Evolutionary conservation across 2,113 vertebrate species (phyloP).

Genomic region (Miniopterus natalensis): DNA sequence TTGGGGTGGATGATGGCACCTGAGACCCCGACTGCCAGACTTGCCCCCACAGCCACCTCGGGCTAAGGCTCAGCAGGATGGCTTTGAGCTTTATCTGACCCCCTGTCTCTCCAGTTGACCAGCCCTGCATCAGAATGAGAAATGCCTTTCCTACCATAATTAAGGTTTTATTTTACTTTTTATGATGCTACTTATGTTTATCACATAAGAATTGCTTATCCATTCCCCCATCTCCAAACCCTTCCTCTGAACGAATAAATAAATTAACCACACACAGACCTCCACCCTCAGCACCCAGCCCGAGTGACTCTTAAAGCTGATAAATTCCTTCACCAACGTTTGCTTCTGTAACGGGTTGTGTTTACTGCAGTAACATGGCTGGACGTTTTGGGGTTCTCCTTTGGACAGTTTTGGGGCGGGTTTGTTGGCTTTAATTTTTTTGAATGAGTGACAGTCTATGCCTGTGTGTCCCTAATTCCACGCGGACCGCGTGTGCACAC

Average conservation of each 20-base stretch:
- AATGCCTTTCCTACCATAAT: not conserved
- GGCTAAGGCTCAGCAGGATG: not conserved
- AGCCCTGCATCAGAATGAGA: not conserved
- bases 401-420: not conserved
- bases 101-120: not conserved
- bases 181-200: not conserved
- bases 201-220: not conserved
- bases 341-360: not conserved
- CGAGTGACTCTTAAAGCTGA: not conserved
- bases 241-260: not conserved
- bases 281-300: not conserved
- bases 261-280: not conserved
- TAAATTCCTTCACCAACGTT: not conserved
- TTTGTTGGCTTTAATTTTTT: not conserved
- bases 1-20: not conserved
- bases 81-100: not conserved
- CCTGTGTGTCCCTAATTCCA: not conserved
- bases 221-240: not conserved
- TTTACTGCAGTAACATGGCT: not conserved
- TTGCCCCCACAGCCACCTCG: not conserved
- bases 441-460: not conserved
- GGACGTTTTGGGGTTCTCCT: not conserved
- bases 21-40: not conserved
- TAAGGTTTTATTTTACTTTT: slow-evolving; percentile 16
- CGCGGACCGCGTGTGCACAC: not conserved